phyloP scores from a whole-genome alignment of 2,888 invertebrate genomes.

The Torymus auratus region DNA sequence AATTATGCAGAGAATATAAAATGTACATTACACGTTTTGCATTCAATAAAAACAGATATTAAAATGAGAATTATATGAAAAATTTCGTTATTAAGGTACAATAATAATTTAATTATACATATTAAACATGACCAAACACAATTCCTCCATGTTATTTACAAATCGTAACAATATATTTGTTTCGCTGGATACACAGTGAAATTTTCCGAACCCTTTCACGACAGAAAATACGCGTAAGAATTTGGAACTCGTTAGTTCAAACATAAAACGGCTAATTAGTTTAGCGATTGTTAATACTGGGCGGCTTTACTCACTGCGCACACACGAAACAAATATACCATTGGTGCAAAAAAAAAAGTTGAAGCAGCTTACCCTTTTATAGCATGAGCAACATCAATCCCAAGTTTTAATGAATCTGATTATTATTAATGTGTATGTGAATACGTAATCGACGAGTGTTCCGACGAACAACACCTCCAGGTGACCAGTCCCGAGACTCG shows the following conservation, averaged over 20 bases:
- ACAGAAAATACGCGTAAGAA: no score
- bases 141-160: neutral
- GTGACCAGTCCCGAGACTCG: constrained; percentile 48
- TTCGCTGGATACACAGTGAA: neutral
- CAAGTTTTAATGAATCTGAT: constrained; percentile 23
- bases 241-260: no score
- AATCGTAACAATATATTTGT: neutral
- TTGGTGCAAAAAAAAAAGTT: neutral
- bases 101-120: neutral
- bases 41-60: no score
- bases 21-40: no score
- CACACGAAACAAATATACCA: no score
- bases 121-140: neutral
- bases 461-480: constrained; percentile 24
- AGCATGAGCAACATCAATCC: constrained; percentile 8
- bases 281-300: no score
- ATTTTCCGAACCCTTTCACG: neutral
- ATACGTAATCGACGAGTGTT: constrained; percentile 18
- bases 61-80: no score
- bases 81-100: neutral
- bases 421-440: constrained; percentile 26
- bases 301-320: no score
- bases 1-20: no score
- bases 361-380: constrained; percentile 9
- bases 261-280: no score